These are phyloP conservation scores for Scaptomyza montana DNA, from an alignment of 1,140 invertebrate species.

Conservation along the genomic window DNA sequence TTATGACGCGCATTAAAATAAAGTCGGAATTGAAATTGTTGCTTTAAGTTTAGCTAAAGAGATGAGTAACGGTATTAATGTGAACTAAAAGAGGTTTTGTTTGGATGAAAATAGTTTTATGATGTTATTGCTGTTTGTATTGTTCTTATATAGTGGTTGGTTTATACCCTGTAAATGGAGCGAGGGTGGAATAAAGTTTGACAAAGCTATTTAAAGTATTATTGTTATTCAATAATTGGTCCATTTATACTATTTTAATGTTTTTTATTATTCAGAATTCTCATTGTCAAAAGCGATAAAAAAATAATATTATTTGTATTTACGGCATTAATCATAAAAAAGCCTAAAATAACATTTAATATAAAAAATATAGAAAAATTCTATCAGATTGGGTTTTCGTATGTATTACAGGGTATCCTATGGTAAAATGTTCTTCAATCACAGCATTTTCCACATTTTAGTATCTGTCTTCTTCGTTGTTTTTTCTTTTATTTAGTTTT, in stretches of 20 bases:
- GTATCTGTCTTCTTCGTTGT: constrained; percentile 5
- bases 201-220: background rate
- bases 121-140: too few relatives aligned
- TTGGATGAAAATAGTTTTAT: background rate
- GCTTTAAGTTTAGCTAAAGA: constrained; percentile 8
- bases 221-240: too few relatives aligned
- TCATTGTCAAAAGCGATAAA: too few relatives aligned
- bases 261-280: too few relatives aligned
- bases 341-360: too few relatives aligned
- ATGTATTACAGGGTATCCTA: background rate
- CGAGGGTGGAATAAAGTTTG: background rate
- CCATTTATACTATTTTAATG: too few relatives aligned
- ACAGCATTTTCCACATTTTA: constrained; percentile 12
- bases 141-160: background rate
- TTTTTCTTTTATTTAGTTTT: constrained; percentile 10
- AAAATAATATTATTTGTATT: too few relatives aligned
- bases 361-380: too few relatives aligned
- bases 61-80: constrained; percentile 18
- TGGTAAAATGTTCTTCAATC: background rate
- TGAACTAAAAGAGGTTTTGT: constrained; percentile 27
- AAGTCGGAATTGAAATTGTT: too few relatives aligned
- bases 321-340: too few relatives aligned
- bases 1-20: constrained; percentile 17
- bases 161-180: background rate
- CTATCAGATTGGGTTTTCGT: too few relatives aligned